phyloP scores from a whole-genome alignment of 2,113 vertebrate species.

The Platycercus adscitus region DNA sequence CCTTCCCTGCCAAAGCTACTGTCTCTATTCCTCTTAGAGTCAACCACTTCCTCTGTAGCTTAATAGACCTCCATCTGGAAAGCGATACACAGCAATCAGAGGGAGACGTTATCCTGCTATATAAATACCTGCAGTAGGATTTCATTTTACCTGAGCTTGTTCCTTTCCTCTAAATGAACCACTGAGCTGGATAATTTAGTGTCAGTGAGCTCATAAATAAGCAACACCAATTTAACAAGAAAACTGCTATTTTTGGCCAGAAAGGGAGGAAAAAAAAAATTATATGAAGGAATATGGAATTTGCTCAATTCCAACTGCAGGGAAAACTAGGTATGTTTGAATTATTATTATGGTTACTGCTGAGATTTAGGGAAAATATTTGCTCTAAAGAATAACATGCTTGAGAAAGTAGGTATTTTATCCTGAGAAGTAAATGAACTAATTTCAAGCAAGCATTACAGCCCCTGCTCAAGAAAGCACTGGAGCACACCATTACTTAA shows the following conservation, averaged over 20 bases:
- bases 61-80: background rate
- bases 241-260: constrained; percentile 41
- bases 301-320: constrained; percentile 5
- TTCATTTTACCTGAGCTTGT: constrained; percentile 25
- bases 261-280: background rate
- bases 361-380: constrained; percentile 21
- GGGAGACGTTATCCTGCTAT: background rate
- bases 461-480: background rate
- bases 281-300: background rate
- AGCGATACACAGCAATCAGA: background rate
- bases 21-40: background rate
- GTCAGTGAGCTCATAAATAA: constrained; percentile 42
- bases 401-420: constrained; percentile 7
- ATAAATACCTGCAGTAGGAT: constrained; percentile 20
- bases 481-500: background rate
- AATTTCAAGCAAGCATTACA: background rate
- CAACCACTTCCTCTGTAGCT: background rate
- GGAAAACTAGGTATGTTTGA: constrained; percentile 14
- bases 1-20: background rate
- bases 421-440: constrained; percentile 17
- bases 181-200: constrained; percentile 12
- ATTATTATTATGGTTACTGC: constrained; percentile 3
- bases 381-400: background rate
- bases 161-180: constrained; percentile 39
- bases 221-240: constrained; percentile 17